Conservation (phyloP, 2,797 vertebrate species). For the Toxotes lorentzi region DNA sequence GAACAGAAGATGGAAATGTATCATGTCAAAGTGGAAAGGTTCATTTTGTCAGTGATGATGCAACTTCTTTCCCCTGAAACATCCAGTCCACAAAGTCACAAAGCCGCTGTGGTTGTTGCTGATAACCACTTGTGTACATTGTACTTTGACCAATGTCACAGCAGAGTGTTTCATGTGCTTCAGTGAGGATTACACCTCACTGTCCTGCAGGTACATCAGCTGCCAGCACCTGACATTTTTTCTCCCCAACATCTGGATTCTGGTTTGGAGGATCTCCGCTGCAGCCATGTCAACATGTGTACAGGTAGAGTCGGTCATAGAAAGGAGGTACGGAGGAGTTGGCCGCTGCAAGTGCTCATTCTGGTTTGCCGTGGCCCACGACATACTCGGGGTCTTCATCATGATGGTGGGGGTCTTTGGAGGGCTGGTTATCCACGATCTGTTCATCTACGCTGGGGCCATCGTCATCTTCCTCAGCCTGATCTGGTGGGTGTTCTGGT, state of each 20-base stretch:
- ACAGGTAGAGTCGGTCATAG: slow-evolving; percentile 58
- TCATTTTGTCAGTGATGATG: slow-evolving; percentile 22
- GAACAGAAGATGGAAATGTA: background rate
- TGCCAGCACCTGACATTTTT: background rate
- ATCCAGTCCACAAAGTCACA: slow-evolving; percentile 18
- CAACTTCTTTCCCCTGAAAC: slow-evolving; percentile 28
- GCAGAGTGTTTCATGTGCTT: slow-evolving; percentile 26
- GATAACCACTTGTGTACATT: slow-evolving; percentile 62
- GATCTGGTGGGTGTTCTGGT: slow-evolving; percentile 98
- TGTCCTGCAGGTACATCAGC: background rate
- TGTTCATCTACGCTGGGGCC: slow-evolving; percentile 91
- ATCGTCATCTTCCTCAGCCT: slow-evolving; percentile 93
- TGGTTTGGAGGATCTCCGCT: background rate
- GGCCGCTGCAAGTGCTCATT: slow-evolving; percentile 91
- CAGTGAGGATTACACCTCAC: slow-evolving; percentile 11
- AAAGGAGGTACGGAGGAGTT: slow-evolving; percentile 78
- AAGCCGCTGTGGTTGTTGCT: slow-evolving; percentile 35
- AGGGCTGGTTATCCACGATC: slow-evolving; percentile 87
- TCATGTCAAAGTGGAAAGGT: background rate
- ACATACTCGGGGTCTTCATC: slow-evolving; percentile 86
- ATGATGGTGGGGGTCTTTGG: slow-evolving; percentile 90
- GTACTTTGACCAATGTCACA: slow-evolving; percentile 72
- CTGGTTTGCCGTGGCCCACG: slow-evolving; percentile 92
- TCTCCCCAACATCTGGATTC: slow-evolving; percentile 20
- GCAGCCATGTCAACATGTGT: slow-evolving; percentile 68